A percentile compares a stretch with the other conserved stretches of the same genome.
Conservation (phyloP, 2,888 invertebrate species). For the Eulithis testata region DNA sequence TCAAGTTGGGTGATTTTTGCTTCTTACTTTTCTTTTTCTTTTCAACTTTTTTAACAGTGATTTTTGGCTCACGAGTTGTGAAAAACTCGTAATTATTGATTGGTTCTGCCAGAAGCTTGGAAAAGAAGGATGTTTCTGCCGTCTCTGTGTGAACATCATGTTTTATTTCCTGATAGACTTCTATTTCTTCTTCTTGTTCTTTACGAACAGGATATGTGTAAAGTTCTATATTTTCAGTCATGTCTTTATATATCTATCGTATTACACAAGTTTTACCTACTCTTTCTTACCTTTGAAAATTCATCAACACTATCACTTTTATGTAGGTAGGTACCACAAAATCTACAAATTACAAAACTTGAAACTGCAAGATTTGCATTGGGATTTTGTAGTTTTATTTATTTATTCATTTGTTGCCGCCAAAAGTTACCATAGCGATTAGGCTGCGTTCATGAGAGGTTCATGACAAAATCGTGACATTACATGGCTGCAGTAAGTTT, state of each 20-base stretch:
- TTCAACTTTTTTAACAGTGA: conserved; percentile 44
- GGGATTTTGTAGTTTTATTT: background rate
- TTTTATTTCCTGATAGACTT: conserved; percentile 73
- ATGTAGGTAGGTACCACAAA: background rate
- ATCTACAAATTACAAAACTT: background rate
- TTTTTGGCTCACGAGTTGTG: conserved; percentile 56
- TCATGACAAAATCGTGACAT: no score
- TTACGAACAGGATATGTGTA: conserved; percentile 49
- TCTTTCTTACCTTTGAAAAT: no score
- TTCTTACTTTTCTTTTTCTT: conserved; percentile 63
- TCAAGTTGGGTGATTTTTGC: conserved; percentile 53
- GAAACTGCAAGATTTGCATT: no score
- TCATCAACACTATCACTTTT: background rate
- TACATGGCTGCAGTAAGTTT: no score
- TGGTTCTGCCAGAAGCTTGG: conserved; percentile 45
- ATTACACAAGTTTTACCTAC: no score
- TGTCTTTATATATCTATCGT: conserved; percentile 34
- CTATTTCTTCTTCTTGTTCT: conserved; percentile 57
- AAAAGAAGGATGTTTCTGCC: conserved; percentile 44
- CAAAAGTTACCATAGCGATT: conserved; percentile 20
- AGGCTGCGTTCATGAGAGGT: conserved; percentile 3
- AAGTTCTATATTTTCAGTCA: conserved; percentile 68
- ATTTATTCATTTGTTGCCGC: conserved; percentile 23
- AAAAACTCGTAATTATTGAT: conserved; percentile 68
- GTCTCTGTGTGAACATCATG: conserved; percentile 44